Evolutionary conservation across 2,797 vertebrate genomes (phyloP).

Genomic region (Natrix natrix): DNA sequence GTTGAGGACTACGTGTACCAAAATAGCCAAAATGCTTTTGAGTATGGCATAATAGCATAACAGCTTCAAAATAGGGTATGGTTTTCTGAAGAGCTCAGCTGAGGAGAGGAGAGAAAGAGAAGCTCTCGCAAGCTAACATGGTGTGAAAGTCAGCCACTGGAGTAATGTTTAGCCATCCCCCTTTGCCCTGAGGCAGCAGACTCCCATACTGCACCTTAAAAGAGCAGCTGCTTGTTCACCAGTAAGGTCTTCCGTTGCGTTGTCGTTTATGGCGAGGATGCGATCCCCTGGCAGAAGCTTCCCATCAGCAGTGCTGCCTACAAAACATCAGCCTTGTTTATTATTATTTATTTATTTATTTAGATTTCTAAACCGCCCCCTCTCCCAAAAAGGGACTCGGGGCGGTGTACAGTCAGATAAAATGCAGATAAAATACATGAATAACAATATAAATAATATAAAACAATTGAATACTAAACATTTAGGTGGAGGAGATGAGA

Average conservation of each 20-base stretch:
- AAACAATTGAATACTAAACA: too few species aligned
- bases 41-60: not conserved
- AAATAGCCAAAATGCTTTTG: not conserved
- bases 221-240: conserved; percentile 81
- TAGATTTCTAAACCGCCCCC: too few species aligned
- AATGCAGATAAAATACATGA: too few species aligned
- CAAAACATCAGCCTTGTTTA: rapidly evolving
- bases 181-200: too few species aligned
- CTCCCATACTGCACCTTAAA: conserved; percentile 79
- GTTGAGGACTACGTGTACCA: not conserved
- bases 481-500: too few species aligned
- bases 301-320: conserved; percentile 75
- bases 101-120: not conserved
- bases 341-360: too few species aligned
- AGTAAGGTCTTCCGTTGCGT: conserved; percentile 77
- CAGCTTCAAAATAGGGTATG: not conserved
- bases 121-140: not conserved
- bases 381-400: too few species aligned
- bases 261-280: conserved; percentile 86
- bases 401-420: too few species aligned
- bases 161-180: not conserved
- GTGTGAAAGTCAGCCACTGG: not conserved
- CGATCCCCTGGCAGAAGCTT: conserved; percentile 88
- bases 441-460: too few species aligned
- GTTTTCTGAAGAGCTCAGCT: not conserved